phyloP scores from a whole-genome alignment of 2,888 invertebrate genomes.

The Drosophila nigricruria region DNA sequence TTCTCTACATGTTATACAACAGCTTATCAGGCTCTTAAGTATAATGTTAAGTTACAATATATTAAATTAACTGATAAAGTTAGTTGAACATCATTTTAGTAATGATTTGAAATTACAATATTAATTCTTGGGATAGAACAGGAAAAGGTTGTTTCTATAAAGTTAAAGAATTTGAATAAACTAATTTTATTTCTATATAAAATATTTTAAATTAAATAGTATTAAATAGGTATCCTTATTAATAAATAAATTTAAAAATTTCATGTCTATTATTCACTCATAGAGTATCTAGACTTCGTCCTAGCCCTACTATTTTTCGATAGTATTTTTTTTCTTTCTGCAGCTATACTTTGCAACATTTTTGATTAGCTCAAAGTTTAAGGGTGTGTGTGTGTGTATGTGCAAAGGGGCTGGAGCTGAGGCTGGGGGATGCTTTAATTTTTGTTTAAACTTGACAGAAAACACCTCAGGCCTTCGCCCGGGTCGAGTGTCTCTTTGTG shows the following conservation, averaged over 20 bases:
- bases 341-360: slow-evolving; percentile 55
- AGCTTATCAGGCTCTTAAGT: not conserved
- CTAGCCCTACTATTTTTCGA: not conserved
- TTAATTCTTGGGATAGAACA: not conserved
- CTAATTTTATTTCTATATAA: too few relatives aligned
- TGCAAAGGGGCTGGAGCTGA: slow-evolving; percentile 15
- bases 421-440: slow-evolving; percentile 65
- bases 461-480: slow-evolving; percentile 69
- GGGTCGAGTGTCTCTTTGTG: slow-evolving; percentile 78
- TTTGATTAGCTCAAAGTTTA: slow-evolving; percentile 73
- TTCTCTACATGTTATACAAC: not conserved
- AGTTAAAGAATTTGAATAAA: too few relatives aligned
- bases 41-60: not conserved
- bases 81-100: not conserved
- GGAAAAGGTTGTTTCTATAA: too few relatives aligned
- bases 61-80: not conserved
- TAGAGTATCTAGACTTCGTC: slow-evolving; percentile 40
- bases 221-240: too few relatives aligned
- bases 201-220: too few relatives aligned
- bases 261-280: not conserved
- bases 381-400: slow-evolving; percentile 28
- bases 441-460: slow-evolving; percentile 74
- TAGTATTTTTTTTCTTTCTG: slow-evolving; percentile 17
- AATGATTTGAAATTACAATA: not conserved
- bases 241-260: too few relatives aligned